A percentile compares a stretch with the other conserved stretches of the same genome.
These are phyloP conservation scores for Tadarida brasiliensis DNA, from an alignment of 2,797 vertebrate species.

Conservation along the genomic window DNA sequence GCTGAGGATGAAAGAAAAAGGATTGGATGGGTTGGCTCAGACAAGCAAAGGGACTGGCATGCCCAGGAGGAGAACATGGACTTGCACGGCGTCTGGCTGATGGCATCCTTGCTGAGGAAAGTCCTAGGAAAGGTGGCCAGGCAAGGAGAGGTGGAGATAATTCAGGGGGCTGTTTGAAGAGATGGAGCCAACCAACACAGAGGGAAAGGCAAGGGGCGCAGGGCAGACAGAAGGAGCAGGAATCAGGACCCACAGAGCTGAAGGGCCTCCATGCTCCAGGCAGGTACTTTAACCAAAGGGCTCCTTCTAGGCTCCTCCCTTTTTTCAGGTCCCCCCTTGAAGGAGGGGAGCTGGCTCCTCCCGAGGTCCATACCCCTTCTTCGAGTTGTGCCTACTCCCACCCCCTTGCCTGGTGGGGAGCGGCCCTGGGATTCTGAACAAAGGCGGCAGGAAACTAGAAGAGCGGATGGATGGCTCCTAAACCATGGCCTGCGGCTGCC, in stretches of 20 bases:
- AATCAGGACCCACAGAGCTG: background rate
- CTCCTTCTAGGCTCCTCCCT: background rate
- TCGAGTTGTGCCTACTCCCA: background rate
- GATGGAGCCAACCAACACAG: background rate
- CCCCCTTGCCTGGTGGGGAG: background rate
- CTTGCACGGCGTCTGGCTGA: background rate
- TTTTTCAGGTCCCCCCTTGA: background rate
- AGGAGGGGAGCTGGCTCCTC: background rate
- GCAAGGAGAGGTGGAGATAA: too few relatives aligned
- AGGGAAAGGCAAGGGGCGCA: background rate
- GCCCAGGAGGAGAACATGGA: background rate
- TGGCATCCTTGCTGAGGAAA: background rate
- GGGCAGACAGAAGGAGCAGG: background rate
- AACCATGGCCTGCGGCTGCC: constrained; percentile 41
- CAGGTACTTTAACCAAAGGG: background rate
- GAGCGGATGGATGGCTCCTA: constrained; percentile 6
- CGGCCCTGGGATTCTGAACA: constrained; percentile 61
- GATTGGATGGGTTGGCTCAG: background rate
- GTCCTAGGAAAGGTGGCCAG: too few relatives aligned
- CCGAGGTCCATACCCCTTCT: background rate
- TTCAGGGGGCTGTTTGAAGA: background rate
- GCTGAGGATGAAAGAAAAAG: background rate
- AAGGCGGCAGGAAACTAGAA: constrained; percentile 64
- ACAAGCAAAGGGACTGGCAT: background rate
- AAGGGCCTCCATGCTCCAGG: background rate